Evolutionary conservation across 2,888 invertebrate species (phyloP), one percentile per base, ranked within the genome.

Genomic region (Hermodice carunculata): DNA sequence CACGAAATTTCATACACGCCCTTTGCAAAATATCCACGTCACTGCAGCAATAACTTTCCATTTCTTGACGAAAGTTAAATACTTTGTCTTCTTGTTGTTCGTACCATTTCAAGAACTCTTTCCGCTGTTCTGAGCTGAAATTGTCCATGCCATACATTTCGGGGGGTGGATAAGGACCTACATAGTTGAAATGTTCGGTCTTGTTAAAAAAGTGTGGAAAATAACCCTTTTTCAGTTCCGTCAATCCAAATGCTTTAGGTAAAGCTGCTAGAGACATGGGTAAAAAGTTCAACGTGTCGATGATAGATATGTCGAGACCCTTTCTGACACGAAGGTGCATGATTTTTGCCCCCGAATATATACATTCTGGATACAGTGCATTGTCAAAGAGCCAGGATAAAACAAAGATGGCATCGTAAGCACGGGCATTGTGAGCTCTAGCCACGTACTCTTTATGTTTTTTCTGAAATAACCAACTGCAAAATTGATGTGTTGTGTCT

Each of bases 21-120:
- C 29, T 22, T n/a, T 34, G 14, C 34, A 58, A 31, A 31, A 58
- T 48, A 8, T 44, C 46, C 2, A 58, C 58, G 48, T 58, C 58
- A 19, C 22, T 31, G 22, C n/a, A n/a, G 32, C 58, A 58, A 24
- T 58, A 58, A 14, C 32, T 40, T 32, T 42, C 14, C 3, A 58
- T 32, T 19, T 58, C 58, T 32, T 17, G 22, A 3, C 31, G 29
- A 6, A 48, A 19, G 24, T 28, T 29, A 58, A 48, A 53, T 22
- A 37, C 24, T 1, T 46, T 46, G 14, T 37, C 37, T 6, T n/a
- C 24, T 43, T 57, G 49, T 3, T 49, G 17, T 22, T 49, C 49
- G 32, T 49, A 22, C 49, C 49, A 49, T 28, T 49, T 26, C 11
- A 28, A 31, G 29, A 49, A 49, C 2, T 26, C 49, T 26, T 24